Base-by-base conservation (phyloP, 2,797 vertebrate genomes). In the Acipenser transmontanus region DNA sequence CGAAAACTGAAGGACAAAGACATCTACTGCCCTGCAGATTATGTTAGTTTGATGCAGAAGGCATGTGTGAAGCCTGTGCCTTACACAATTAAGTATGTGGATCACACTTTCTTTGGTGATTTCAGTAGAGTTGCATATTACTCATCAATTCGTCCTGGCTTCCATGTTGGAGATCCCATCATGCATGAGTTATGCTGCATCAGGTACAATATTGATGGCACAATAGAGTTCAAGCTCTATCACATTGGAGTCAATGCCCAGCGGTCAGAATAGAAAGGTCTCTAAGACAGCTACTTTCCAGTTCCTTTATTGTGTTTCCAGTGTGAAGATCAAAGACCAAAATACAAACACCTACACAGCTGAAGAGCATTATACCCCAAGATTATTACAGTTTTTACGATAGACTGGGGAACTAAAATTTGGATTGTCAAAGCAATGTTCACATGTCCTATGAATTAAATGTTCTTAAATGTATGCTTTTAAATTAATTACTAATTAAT, bases 121-220 rank as follows among this genome's bases (percentile, higher is more conserved):
- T 60, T 59, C 48, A 51, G 63, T 54, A 65, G 56, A 34, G 20
- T 34, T 34, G 20, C 20, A 34, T 34, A 34, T 34, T 34, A 34
- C 20, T 34, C 20, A 59, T 69, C 63, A 13, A 61, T 69, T 17
- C 57, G 49, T 10, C 68, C 63, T n/a, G 63, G 68, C 13, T 65
- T 11, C 34, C 51, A 50, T 6, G 12, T 47, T 20, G 2, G 34
- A 34, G 1, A 47, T 49, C 6, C 9, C 59, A 61, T 57, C 5
- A 13, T 50, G n/a, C 50, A 49, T 68, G 49, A 13, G 47, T 71
- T 66, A 34, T 4, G 3, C 20, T 34, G 20, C 57, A 60, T 7
- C 47, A 69, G 64, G 14, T 66, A 66, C 59, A 71, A 68, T 34
- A 11, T 59, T 51, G 60, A 68, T 63, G 59, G 67, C 50, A 66